A percentile compares a stretch with the other conserved stretches of the same genome.
These are phyloP conservation scores for Spheniscus humboldti DNA, from an alignment of 2,797 vertebrate genomes.

Conservation along the genomic window DNA sequence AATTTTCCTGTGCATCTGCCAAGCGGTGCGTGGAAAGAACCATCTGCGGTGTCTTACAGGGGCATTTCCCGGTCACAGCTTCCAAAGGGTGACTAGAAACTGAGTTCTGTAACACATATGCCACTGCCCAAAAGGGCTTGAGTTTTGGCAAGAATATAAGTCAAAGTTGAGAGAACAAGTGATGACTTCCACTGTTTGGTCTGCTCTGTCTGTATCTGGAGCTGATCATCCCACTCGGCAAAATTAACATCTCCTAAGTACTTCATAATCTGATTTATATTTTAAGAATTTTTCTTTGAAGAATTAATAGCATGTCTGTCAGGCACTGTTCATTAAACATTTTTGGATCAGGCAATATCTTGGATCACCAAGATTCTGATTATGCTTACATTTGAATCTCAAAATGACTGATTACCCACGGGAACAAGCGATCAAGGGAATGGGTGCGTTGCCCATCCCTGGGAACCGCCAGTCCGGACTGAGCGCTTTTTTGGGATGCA, in stretches of 20 bases:
- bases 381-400: neutral
- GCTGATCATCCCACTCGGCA: neutral
- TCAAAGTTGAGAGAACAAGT: neutral
- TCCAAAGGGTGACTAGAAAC: constrained; percentile 19
- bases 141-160: neutral
- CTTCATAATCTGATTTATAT: neutral
- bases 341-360: neutral
- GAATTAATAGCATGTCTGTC: neutral
- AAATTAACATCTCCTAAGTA: neutral
- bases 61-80: constrained; percentile 29
- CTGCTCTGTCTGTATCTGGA: constrained; percentile 7
- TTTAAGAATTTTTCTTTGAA: neutral
- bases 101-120: neutral
- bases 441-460: neutral
- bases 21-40: neutral
- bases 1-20: constrained; percentile 51
- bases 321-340: neutral
- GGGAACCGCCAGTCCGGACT: neutral
- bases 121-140: neutral
- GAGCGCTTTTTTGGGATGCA: neutral
- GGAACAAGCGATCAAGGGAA: neutral
- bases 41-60: constrained; percentile 9
- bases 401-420: neutral
- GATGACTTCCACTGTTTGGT: neutral
- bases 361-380: neutral